phyloP scores from a whole-genome alignment of 2,797 vertebrate genomes.

The Tinamus major region DNA sequence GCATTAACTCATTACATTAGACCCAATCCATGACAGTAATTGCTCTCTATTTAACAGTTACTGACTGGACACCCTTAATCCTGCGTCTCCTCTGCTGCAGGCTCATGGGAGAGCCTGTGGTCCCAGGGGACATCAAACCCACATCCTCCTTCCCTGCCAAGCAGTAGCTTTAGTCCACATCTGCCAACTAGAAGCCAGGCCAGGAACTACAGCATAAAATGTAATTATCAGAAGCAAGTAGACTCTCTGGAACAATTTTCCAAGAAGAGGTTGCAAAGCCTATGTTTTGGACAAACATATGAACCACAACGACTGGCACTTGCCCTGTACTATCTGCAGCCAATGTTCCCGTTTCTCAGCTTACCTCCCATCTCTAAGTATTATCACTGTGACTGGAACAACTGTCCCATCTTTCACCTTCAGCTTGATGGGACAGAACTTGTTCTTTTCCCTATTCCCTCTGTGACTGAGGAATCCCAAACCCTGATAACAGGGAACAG shows the following conservation, averaged over 20 bases:
- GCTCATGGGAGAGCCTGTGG: neutral
- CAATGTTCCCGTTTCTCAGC: neutral
- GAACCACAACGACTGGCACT: neutral
- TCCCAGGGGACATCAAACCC: neutral
- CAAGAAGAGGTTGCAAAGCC: neutral
- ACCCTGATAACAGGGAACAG: rapidly evolving
- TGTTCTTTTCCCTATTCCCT: neutral
- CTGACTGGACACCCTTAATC: constrained; percentile 13
- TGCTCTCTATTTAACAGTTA: neutral
- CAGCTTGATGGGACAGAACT: neutral
- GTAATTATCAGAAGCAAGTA: neutral
- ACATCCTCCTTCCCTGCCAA: neutral
- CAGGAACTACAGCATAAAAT: neutral
- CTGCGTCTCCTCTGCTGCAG: constrained; percentile 29
- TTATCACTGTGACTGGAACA: neutral
- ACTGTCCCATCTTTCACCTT: neutral
- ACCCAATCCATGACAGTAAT: constrained; percentile 42
- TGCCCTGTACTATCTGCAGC: neutral
- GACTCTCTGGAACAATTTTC: neutral
- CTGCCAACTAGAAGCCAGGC: constrained; percentile 5
- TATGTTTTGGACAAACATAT: neutral
- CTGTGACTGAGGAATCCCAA: neutral
- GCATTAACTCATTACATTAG: constrained; percentile 26
- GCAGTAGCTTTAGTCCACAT: neutral
- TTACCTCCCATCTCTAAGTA: neutral